Percentiles rank a stretch among this genome's conserved stretches.
These are phyloP conservation scores for Coptodon bakossiorum DNA, from an alignment of 2,113 vertebrate genomes.

Conservation along the genomic window DNA sequence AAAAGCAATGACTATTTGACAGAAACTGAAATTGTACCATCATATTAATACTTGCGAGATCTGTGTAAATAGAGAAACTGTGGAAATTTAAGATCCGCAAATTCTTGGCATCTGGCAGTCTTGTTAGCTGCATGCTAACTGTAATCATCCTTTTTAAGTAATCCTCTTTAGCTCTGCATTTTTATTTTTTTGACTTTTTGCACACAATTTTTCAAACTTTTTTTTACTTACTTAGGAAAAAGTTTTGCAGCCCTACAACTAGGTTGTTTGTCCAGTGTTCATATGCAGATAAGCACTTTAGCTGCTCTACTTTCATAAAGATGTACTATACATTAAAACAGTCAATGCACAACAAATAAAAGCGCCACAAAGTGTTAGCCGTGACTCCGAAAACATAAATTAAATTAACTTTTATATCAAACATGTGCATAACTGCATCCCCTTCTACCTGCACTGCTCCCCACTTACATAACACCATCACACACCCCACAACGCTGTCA, in stretches of 20 bases:
- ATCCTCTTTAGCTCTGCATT: not conserved
- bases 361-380: not conserved
- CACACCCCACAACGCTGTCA: not conserved
- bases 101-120: not conserved
- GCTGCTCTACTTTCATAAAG: not conserved
- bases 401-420: not conserved
- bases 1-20: not conserved
- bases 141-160: not conserved
- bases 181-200: not conserved
- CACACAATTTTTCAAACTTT: not conserved
- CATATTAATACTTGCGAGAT: not conserved
- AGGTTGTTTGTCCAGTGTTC: not conserved
- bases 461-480: not conserved
- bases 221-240: not conserved
- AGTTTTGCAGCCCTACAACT: not conserved
- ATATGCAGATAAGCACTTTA: not conserved
- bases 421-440: not conserved
- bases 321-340: not conserved
- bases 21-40: not conserved
- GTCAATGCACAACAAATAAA: not conserved
- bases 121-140: fast-evolving
- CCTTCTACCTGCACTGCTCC: not conserved
- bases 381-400: not conserved
- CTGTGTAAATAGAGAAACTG: not conserved
- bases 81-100: not conserved